A percentile compares a stretch with the other conserved stretches of the same genome.
phyloP scores from a whole-genome alignment of 1,140 invertebrate genomes.

The Mizuhopecten yessoensis region DNA sequence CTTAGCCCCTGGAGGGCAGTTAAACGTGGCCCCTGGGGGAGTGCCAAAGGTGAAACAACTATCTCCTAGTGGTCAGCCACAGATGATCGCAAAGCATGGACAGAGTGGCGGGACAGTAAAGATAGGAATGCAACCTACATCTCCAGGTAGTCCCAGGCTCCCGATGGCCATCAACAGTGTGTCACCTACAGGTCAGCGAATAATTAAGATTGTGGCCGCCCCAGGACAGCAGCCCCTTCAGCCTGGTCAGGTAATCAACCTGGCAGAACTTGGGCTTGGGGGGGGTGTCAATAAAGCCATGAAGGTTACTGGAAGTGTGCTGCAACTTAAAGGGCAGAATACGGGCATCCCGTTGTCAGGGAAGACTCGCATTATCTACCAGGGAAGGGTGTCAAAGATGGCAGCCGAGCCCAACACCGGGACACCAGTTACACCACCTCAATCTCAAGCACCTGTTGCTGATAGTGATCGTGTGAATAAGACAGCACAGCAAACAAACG shows the following conservation, averaged over 20 bases:
- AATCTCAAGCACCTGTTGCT: background rate
- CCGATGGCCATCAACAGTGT: constrained; percentile 38
- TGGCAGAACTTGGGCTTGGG: background rate
- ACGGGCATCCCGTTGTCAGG: constrained; percentile 53
- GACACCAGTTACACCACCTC: background rate
- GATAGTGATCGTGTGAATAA: background rate
- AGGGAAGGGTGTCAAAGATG: constrained; percentile 15
- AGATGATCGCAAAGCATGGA: constrained; percentile 49
- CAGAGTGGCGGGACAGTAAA: constrained; percentile 54
- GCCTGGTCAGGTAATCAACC: background rate
- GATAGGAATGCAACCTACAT: background rate
- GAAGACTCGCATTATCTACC: constrained; percentile 59
- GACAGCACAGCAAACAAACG: background rate
- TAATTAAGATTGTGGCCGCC: constrained; percentile 52
- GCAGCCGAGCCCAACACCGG: background rate
- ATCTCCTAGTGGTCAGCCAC: background rate
- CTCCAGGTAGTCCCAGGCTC: background rate
- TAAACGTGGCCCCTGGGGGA: background rate
- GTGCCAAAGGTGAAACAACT: background rate
- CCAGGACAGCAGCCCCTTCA: background rate
- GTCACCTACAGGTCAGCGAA: constrained; percentile 50
- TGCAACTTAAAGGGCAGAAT: constrained; percentile 51
- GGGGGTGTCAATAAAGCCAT: constrained; percentile 47
- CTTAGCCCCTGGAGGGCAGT: background rate
- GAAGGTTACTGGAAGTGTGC: constrained; percentile 51